Evolutionary conservation across 2,888 invertebrate genomes (phyloP).

Genomic region (Cataglyphis albicans): DNA sequence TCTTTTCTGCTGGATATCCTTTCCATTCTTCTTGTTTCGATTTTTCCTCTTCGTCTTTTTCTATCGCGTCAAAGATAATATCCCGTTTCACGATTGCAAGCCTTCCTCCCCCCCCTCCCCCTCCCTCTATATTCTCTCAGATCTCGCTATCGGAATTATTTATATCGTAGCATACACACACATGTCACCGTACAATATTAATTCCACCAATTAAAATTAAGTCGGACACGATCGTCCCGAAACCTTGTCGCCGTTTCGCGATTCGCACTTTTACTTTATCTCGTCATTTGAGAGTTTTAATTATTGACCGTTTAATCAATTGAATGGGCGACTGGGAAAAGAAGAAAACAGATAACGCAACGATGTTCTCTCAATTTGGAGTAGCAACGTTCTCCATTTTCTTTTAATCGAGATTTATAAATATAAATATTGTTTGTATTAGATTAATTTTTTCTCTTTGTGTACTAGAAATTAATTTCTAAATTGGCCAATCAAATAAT

Average conservation of each 20-base stretch:
- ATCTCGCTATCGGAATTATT: constrained; percentile 48
- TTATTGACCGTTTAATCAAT: constrained; percentile 46
- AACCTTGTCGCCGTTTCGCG: constrained; percentile 9
- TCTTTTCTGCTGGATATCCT: neutral
- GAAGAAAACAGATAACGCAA: neutral
- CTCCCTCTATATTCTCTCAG: constrained; percentile 8
- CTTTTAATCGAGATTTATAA: neutral
- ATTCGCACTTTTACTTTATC: constrained; percentile 17
- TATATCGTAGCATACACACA: constrained; percentile 50
- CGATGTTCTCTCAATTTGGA: constrained; percentile 31
- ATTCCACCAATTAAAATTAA: constrained; percentile 65
- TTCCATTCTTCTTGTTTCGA: neutral
- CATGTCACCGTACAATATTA: neutral
- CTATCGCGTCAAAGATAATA: constrained; percentile 51
- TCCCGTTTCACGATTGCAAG: constrained; percentile 47
- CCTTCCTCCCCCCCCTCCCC: neutral
- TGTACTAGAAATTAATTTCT: neutral
- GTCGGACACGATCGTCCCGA: constrained; percentile 42
- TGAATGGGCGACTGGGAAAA: neutral
- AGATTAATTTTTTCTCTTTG: neutral
- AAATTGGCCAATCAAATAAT: neutral
- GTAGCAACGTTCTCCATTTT: neutral
- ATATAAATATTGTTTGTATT: constrained; percentile 11
- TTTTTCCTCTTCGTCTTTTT: neutral
- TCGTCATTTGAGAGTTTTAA: neutral